Percentiles rank a stretch among this genome's conserved stretches.
Conservation (phyloP, 2,888 invertebrate genomes). For the Cordilura impudica region DNA sequence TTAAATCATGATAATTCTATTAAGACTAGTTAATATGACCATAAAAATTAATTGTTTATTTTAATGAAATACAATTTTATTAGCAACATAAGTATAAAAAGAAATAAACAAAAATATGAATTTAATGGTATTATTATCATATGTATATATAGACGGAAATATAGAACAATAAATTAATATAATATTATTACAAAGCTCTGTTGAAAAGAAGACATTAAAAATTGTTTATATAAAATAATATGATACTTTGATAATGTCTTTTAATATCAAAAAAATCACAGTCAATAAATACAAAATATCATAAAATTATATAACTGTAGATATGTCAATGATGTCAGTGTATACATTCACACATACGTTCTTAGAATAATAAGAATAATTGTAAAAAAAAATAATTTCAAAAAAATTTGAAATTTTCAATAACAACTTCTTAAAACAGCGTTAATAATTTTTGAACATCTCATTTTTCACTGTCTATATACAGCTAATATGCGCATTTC, state of each 20-base stretch:
- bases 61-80: not conserved
- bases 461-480: no score
- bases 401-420: no score
- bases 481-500: no score
- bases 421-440: no score
- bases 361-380: no score
- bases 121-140: not conserved
- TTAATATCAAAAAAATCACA: not conserved
- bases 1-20: slow-evolving; percentile 70
- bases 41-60: slow-evolving; percentile 61
- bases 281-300: not conserved
- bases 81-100: not conserved
- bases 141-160: not conserved
- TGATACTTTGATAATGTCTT: not conserved
- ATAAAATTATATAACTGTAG: no score
- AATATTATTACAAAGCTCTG: not conserved
- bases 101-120: not conserved
- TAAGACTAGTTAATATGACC: slow-evolving; percentile 68
- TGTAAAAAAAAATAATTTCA: no score
- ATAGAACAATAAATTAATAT: not conserved
- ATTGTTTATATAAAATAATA: not conserved
- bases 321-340: no score
- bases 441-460: no score
- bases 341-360: no score
- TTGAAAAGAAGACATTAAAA: not conserved